Conservation (phyloP, 2,113 vertebrate species). For the Colistium nudipinnis region DNA sequence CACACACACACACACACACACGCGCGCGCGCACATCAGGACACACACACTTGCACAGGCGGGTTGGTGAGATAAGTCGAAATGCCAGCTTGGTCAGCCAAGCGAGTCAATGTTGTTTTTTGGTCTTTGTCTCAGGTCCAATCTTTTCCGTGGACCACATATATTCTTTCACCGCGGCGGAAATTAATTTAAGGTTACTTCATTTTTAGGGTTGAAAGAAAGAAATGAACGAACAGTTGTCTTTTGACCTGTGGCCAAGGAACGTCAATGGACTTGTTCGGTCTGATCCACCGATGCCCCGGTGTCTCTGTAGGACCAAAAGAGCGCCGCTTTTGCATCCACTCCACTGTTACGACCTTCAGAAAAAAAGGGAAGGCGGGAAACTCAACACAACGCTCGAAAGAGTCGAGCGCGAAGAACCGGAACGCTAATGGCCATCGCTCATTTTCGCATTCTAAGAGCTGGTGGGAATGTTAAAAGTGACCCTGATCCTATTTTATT, state of each 20-base stretch:
- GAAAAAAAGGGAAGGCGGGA: background rate
- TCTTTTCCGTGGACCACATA: background rate
- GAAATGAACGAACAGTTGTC: too few species aligned
- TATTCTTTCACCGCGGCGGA: background rate
- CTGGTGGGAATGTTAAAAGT: background rate
- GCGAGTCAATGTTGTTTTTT: conserved; percentile 17
- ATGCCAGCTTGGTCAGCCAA: conserved; percentile 28
- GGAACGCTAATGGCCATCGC: too few species aligned
- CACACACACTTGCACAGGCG: background rate
- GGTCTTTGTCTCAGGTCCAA: background rate
- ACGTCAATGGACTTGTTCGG: too few species aligned
- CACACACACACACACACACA: conserved; percentile 6
- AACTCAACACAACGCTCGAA: too few species aligned
- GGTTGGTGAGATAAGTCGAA: conserved; percentile 27
- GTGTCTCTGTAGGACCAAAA: background rate
- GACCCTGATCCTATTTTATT: background rate
- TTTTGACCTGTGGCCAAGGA: too few species aligned
- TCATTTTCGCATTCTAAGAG: background rate
- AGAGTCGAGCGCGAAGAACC: too few species aligned
- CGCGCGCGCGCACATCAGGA: conserved; percentile 7
- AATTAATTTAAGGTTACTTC: background rate
- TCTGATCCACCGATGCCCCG: conserved; percentile 19
- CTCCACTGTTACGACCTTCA: conserved; percentile 5
- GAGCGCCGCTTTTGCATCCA: background rate
- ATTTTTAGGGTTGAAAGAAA: too few species aligned